Evolutionary conservation across 1,140 invertebrate genomes (phyloP), one percentile per base, ranked within the genome.

Genomic region (Muscidifurax raptorellus): DNA sequence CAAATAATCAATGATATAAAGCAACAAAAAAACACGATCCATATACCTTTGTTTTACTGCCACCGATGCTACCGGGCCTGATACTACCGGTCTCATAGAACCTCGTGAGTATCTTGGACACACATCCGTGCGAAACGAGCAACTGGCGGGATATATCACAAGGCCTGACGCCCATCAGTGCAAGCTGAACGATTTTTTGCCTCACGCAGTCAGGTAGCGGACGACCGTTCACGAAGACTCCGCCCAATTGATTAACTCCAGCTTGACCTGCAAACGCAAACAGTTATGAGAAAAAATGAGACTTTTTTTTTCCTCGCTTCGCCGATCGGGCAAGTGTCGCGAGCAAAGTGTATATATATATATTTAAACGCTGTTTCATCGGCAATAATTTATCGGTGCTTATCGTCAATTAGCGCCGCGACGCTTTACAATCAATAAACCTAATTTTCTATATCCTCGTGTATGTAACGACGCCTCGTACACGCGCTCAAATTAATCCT

Each of bases 1-100:
- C 7, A 13, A 47, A 47, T 2, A 47, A 47, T n/a, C n/a, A 47
- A 40, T 40, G 52, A 13, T 13, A 64, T 64, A 66, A 25, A 66
- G 44, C 44, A 64, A 7, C 13, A 13, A 66, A 66, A 66, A 66
- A n/a, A n/a, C n/a, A n/a, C 22, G 25, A 72, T 72, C 28, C 22
- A 74, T 25, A 32, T 91, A 98, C 97, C 95, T 98, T 98, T n/a
- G 97, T 97, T 92, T 98, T 98, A 88, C 96, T 97, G 64, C 97
- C 97, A 27, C 97, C 97, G 87, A 98, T 98, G 30, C 97, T 97
- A 28, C 97, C 97, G 1, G 97, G 98, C 88, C 97, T 94, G 80
- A 98, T 98, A 71, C 97, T 98, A 1, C 97, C 98, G 10, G 98
- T 98, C 93, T 98, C 97, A 90, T 98, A 99, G 94, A 99, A 99